Base-by-base conservation (phyloP, 2,888 invertebrate species). In the Fragum sueziense region DNA sequence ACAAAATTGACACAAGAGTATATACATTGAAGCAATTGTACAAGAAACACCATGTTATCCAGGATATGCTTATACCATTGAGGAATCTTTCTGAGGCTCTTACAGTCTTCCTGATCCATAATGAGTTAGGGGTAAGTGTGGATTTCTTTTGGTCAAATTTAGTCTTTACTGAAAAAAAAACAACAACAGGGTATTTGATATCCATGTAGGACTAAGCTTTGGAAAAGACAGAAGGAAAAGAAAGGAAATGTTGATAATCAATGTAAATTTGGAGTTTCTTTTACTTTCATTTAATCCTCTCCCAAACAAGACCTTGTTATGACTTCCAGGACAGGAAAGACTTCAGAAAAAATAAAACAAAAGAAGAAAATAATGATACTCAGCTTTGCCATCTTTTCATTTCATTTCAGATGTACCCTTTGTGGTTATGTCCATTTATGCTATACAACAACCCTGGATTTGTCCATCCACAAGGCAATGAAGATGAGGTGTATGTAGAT, bases 371-470 rank as follows among this genome's bases (percentile, higher is more conserved):
- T 37, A 37, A 14, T 37, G 37, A 37, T 37, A 37, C 37, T 14
- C 6, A 14, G 37, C 37, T 37, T 37, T 37, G 37, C 37, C 6
- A 37, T 37, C 14, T n/a, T 14, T 37, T 37, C 47, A 20, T 47
- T 47, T 47, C 47, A 47, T n/a, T 14, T 2, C 91, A 96, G 96
- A 95, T 97, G 41, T 97, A 97, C 90, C 97, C 97, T 0, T 93
- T 97, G 2, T 97, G 97, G 97, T 90, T 97, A 82, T 97, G 97
- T 89, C 97, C 97, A 0, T 96, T 97, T 93, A 95, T 94, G 88
- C 93, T 97, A 80, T 95, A 95, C 71, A 94, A 95, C 82, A 87
- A 95, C 79, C 96, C 96, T 0, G 97, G 97, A 0, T 95, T 97
- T 94, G 93, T 97, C 73, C 95, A 95, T 89, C 95, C 96, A 17